Percentiles rank a stretch among this genome's conserved stretches.
These are phyloP conservation scores for Hedychridium roseum DNA, from an alignment of 2,888 invertebrate species.

Conservation along the genomic window DNA sequence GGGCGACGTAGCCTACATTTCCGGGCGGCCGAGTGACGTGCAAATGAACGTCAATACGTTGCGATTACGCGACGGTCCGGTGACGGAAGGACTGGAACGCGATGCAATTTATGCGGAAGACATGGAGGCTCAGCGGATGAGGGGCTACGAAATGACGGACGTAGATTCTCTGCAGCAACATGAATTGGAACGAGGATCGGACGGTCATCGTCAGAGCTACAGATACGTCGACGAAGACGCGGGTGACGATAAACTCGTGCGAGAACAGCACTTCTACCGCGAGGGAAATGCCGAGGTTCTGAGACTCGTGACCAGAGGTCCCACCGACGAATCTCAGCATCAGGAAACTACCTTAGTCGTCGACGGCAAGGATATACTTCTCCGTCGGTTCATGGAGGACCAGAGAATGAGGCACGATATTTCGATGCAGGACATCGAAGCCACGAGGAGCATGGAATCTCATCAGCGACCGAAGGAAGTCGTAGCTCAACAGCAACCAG, in stretches of 20 bases:
- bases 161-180: slow-evolving; percentile 79
- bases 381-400: slow-evolving; percentile 86
- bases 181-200: slow-evolving; percentile 81
- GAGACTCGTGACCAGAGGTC: slow-evolving; percentile 78
- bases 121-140: slow-evolving; percentile 67
- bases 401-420: slow-evolving; percentile 62
- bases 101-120: slow-evolving; percentile 70
- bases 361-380: slow-evolving; percentile 81
- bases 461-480: slow-evolving; percentile 39
- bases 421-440: slow-evolving; percentile 46
- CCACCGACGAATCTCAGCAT: slow-evolving; percentile 69
- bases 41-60: slow-evolving; percentile 30
- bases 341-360: slow-evolving; percentile 62
- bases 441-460: slow-evolving; percentile 49
- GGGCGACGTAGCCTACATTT: slow-evolving; percentile 50
- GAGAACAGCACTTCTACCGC: slow-evolving; percentile 81
- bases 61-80: slow-evolving; percentile 35
- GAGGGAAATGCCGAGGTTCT: slow-evolving; percentile 88
- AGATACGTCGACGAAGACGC: slow-evolving; percentile 39
- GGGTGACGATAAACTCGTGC: slow-evolving; percentile 63
- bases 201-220: slow-evolving; percentile 62
- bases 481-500: slow-evolving; percentile 31
- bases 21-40: slow-evolving; percentile 28
- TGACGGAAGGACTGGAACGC: slow-evolving; percentile 29
- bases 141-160: slow-evolving; percentile 68